These are phyloP conservation scores for Ylistrum balloti DNA, from an alignment of 1,140 invertebrate genomes.

Conservation along the genomic window DNA sequence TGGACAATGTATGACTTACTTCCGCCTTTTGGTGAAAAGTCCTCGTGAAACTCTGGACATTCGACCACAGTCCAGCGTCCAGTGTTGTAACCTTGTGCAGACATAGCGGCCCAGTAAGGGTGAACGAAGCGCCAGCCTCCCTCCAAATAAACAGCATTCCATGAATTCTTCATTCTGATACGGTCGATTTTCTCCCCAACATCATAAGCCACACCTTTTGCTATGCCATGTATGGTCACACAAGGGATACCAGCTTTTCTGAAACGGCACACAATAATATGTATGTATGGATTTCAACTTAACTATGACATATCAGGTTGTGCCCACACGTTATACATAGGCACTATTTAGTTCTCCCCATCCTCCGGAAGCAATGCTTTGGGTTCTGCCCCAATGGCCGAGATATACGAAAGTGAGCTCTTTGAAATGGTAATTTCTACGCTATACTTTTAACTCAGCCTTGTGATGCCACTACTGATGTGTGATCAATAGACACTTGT, in stretches of 20 bases:
- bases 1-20: constrained; percentile 49
- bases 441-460: too few species aligned
- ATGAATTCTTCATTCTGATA: constrained; percentile 87
- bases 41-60: constrained; percentile 58
- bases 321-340: too few species aligned
- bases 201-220: constrained; percentile 97
- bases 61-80: constrained; percentile 65
- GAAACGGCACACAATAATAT: too few species aligned
- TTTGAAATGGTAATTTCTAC: too few species aligned
- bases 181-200: constrained; percentile 93
- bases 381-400: too few species aligned
- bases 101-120: constrained; percentile 64
- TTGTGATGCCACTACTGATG: too few species aligned
- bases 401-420: too few species aligned
- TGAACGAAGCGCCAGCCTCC: constrained; percentile 72
- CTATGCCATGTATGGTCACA: constrained; percentile 98
- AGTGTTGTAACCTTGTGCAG: constrained; percentile 58
- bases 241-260: constrained; percentile 98
- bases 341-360: too few species aligned
- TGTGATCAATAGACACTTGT: too few species aligned
- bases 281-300: too few species aligned
- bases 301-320: too few species aligned
- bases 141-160: constrained; percentile 74
- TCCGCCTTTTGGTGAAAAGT: background rate
- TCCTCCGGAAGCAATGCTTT: too few species aligned